Evolutionary conservation across 2,797 vertebrate species (phyloP).

Genomic region (Peromyscus nudipes): DNA sequence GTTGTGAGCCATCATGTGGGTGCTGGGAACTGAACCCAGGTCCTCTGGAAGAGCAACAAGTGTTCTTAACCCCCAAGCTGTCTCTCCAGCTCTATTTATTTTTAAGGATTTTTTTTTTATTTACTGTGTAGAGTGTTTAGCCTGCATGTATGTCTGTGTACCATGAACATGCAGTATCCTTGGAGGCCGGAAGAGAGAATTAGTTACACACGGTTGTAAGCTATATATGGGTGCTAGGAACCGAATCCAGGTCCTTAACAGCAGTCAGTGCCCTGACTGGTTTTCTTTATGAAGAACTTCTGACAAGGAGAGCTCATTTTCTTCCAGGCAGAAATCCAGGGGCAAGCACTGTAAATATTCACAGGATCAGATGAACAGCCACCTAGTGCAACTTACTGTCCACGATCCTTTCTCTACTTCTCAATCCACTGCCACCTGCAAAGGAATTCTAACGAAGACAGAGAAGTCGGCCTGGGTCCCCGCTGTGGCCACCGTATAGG

Average conservation of each 20-base stretch:
- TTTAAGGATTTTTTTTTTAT: not conserved
- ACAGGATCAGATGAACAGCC: not conserved
- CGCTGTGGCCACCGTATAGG: not conserved
- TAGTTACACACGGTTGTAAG: not conserved
- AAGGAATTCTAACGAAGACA: not conserved
- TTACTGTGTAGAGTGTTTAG: not conserved
- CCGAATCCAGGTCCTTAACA: not conserved
- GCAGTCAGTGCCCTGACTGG: not conserved
- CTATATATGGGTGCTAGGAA: not conserved
- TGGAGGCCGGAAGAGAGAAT: not conserved
- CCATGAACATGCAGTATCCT: not conserved
- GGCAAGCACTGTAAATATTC: not conserved
- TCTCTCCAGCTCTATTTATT: not conserved
- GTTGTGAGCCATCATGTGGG: not conserved
- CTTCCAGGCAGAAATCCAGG: not conserved
- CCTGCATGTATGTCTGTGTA: not conserved
- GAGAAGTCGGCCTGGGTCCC: not conserved
- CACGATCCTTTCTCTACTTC: not conserved
- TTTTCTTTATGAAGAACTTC: slow-evolving; percentile 22
- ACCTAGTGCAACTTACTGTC: not conserved
- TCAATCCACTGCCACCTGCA: not conserved
- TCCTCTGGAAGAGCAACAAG: not conserved
- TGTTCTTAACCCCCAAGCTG: not conserved
- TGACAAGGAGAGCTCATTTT: not conserved
- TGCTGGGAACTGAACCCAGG: not conserved